Evolutionary conservation across 2,113 vertebrate genomes (phyloP).

Genomic region (Psilopsiagon aymara): DNA sequence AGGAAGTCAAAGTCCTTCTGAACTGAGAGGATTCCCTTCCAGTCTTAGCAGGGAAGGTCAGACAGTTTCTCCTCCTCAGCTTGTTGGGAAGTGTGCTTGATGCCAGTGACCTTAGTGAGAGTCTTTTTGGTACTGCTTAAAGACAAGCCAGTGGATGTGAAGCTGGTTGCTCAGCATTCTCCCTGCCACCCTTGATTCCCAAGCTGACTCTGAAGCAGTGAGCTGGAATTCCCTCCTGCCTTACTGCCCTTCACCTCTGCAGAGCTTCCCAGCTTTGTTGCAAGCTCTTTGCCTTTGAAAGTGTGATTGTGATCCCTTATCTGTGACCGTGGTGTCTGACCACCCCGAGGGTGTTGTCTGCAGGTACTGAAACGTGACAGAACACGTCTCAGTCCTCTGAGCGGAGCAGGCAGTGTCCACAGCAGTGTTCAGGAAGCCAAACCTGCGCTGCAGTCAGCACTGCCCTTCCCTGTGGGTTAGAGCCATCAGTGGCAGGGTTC

Average conservation of each 20-base stretch:
- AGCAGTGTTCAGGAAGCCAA: too few relatives aligned
- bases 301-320: neutral
- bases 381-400: neutral
- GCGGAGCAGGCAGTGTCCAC: neutral
- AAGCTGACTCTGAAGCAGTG: neutral
- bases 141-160: neutral
- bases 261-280: neutral
- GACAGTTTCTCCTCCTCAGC: neutral
- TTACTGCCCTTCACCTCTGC: neutral
- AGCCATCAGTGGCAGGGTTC: neutral
- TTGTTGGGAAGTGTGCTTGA: neutral
- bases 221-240: neutral
- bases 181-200: neutral
- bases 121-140: neutral
- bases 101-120: neutral
- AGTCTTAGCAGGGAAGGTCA: neutral
- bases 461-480: neutral
- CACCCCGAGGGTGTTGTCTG: neutral
- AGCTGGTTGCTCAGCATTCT: neutral
- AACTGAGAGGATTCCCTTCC: neutral
- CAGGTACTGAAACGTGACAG: neutral
- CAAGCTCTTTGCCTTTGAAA: neutral
- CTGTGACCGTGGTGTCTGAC: neutral
- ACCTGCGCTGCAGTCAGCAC: rapidly evolving
- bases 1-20: neutral